phyloP scores from a whole-genome alignment of 2,797 vertebrate genomes.

The Crypturellus tataupa region DNA sequence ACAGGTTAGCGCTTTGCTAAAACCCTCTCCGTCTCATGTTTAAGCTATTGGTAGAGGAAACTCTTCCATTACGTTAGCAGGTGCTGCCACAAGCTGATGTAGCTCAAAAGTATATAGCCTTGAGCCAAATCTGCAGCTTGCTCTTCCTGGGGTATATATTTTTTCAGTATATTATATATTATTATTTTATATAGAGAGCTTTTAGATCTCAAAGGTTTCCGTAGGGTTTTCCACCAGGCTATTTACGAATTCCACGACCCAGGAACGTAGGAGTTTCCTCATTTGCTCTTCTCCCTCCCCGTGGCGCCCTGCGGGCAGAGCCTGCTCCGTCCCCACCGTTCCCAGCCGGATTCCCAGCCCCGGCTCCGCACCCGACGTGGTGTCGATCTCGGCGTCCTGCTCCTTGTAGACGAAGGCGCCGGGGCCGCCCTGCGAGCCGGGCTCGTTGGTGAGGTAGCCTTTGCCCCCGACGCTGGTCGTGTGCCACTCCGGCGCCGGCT shows the following conservation, averaged over 20 bases:
- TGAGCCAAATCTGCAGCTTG: background rate
- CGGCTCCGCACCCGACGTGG: slow-evolving; percentile 26
- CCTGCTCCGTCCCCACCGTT: background rate
- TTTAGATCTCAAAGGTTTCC: background rate
- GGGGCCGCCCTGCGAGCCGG: slow-evolving; percentile 66
- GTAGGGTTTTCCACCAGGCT: background rate
- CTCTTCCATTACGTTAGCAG: background rate
- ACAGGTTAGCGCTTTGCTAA: background rate
- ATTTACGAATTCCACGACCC: background rate
- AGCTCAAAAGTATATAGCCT: rapidly evolving
- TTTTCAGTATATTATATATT: background rate
- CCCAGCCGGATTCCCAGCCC: too few species aligned
- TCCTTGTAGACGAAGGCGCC: slow-evolving; percentile 59
- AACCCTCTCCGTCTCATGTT: background rate
- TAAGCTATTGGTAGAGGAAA: background rate
- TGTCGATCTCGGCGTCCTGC: slow-evolving; percentile 43
- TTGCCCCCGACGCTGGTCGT: slow-evolving; percentile 75
- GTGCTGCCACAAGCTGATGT: background rate
- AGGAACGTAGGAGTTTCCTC: background rate
- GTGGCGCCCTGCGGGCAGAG: rapidly evolving
- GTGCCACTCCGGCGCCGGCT: slow-evolving; percentile 79
- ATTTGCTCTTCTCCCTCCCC: background rate
- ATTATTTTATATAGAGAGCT: background rate
- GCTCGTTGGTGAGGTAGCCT: slow-evolving; percentile 89
- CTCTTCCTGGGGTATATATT: background rate